A percentile compares a stretch with the other conserved stretches of the same genome.
These are phyloP conservation scores for Brachymystax lenok DNA, from an alignment of 2,797 vertebrate species.

Conservation along the genomic window DNA sequence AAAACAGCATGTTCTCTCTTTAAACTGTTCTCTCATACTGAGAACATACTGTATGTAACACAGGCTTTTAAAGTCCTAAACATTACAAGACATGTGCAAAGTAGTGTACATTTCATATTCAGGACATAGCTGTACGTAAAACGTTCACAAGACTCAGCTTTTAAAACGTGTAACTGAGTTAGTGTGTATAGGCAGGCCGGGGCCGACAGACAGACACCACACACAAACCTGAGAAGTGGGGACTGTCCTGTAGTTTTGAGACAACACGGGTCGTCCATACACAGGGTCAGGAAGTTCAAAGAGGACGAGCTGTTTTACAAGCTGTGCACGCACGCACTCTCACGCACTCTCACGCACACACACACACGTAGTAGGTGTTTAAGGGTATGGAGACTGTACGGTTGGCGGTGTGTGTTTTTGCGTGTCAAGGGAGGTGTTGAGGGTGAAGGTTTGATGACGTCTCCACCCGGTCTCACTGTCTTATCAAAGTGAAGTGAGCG, in stretches of 20 bases:
- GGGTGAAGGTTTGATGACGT: not conserved
- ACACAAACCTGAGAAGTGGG: not conserved
- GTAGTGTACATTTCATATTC: not conserved
- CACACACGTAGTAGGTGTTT: too few species aligned
- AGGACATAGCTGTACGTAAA: not conserved
- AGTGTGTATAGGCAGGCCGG: constrained; percentile 25
- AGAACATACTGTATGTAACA: not conserved
- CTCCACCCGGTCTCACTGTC: not conserved
- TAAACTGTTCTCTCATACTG: not conserved
- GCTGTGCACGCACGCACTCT: not conserved
- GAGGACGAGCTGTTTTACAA: not conserved
- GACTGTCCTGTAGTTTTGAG: not conserved
- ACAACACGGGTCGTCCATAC: not conserved
- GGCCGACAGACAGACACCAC: constrained; percentile 24
- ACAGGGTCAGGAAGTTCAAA: not conserved
- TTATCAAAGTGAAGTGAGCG: constrained; percentile 14
- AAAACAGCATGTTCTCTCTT: not conserved
- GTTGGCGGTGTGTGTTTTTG: not conserved
- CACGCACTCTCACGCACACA: not conserved
- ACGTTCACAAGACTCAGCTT: not conserved
- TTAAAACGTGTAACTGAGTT: constrained; percentile 40
- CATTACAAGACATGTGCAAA: not conserved
- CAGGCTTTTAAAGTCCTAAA: not conserved
- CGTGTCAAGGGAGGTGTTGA: not conserved
- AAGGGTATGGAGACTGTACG: not conserved